Conservation (phyloP, 37 sponge, comb jelly and placozoan species). For the Chondrosia reniformis region DNA sequence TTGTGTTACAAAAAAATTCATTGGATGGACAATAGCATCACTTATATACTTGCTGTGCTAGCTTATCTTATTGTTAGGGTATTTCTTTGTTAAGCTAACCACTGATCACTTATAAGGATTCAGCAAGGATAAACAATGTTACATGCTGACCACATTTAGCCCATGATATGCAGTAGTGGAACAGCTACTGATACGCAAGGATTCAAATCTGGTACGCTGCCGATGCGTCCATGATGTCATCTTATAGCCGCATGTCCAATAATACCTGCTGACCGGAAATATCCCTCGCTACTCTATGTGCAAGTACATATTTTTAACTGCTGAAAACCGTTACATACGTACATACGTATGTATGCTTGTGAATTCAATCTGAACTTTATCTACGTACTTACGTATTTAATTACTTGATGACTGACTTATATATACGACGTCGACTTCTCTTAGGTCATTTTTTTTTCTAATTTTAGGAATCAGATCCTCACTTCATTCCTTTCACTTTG, state of each 20-base stretch:
- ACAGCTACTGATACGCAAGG: not conserved
- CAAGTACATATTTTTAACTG: no score
- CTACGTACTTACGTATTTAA: no score
- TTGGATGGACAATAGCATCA: not conserved
- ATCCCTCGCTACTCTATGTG: not conserved
- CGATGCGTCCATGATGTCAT: not conserved
- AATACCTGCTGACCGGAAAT: not conserved
- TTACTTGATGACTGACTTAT: no score
- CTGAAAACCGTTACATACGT: no score
- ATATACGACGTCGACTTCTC: not conserved
- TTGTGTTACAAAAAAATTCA: not conserved
- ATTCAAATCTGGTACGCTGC: not conserved
- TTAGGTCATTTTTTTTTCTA: not conserved
- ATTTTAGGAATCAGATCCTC: slow-evolving; percentile 3
- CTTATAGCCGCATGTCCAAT: not conserved
- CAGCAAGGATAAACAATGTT: not conserved
- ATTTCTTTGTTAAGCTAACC: not conserved
- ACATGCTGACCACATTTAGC: not conserved
- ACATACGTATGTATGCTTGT: no score
- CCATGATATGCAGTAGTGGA: not conserved
- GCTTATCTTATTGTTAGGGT: not conserved
- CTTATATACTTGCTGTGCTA: not conserved
- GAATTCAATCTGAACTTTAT: no score
- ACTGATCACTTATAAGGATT: not conserved
- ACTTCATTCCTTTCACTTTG: slow-evolving; percentile 21